Conservation (phyloP, 2,888 invertebrate genomes). For the Orchesellides sinensis region DNA sequence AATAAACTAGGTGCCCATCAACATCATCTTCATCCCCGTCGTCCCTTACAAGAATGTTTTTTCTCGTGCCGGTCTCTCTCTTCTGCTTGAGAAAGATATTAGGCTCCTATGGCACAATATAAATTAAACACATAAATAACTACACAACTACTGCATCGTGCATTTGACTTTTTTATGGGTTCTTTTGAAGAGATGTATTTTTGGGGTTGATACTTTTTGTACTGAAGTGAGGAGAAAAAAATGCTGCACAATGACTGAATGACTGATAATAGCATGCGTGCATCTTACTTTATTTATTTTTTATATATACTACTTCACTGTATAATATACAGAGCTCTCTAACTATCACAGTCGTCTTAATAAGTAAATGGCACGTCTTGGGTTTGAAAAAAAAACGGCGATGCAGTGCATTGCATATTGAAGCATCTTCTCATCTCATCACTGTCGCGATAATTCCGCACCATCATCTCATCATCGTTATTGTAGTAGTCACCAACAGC, state of each 20-base stretch:
- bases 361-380: constrained; percentile 36
- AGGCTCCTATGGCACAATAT: neutral
- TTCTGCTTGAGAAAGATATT: too few relatives aligned
- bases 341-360: constrained; percentile 39
- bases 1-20: constrained; percentile 12
- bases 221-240: constrained; percentile 10
- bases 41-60: too few relatives aligned
- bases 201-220: constrained; percentile 27
- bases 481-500: neutral
- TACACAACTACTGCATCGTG: neutral
- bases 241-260: constrained; percentile 32
- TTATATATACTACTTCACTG: neutral
- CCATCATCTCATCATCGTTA: constrained; percentile 35
- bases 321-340: too few relatives aligned
- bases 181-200: constrained; percentile 2
- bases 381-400: neutral
- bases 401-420: neutral
- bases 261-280: constrained; percentile 38
- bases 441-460: constrained; percentile 45
- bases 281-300: constrained; percentile 18
- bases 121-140: neutral
- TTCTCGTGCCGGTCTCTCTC: too few relatives aligned
- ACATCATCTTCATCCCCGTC: too few relatives aligned
- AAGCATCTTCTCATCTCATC: constrained; percentile 8
- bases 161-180: neutral